Conservation (phyloP, 2,797 vertebrate species). For the Nothura maculosa region DNA sequence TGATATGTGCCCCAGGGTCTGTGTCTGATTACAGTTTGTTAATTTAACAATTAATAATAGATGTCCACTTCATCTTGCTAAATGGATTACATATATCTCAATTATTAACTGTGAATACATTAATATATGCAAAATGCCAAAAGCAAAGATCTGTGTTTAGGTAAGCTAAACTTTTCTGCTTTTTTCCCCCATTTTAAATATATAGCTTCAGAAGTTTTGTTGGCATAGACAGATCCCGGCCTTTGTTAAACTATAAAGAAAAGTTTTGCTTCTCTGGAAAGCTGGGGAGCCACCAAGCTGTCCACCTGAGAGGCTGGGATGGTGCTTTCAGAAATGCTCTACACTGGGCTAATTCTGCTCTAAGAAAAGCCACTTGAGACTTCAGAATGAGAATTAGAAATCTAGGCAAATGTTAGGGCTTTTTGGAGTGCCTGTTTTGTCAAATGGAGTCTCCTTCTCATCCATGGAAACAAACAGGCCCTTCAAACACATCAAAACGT, state of each 20-base stretch:
- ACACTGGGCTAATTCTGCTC: neutral
- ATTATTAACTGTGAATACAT: neutral
- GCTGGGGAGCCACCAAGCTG: neutral
- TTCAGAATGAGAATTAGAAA: neutral
- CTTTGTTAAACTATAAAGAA: neutral
- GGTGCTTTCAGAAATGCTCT: neutral
- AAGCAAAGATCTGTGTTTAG: neutral
- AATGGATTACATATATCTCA: neutral
- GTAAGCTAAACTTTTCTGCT: neutral
- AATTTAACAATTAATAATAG: slow-evolving; percentile 59
- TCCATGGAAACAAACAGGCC: neutral
- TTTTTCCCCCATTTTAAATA: neutral
- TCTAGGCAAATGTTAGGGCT: neutral
- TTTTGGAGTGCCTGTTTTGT: neutral
- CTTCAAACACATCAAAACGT: neutral
- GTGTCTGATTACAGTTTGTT: slow-evolving; percentile 13
- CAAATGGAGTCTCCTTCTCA: neutral
- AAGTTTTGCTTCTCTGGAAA: neutral
- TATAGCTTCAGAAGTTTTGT: neutral
- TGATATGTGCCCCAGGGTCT: neutral
- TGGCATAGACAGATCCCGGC: neutral
- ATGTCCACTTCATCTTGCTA: neutral
- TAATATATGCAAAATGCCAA: neutral
- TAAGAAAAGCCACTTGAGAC: neutral
- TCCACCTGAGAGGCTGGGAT: neutral